phyloP scores from a whole-genome alignment of 2,888 invertebrate species.

The Agrilus mali region DNA sequence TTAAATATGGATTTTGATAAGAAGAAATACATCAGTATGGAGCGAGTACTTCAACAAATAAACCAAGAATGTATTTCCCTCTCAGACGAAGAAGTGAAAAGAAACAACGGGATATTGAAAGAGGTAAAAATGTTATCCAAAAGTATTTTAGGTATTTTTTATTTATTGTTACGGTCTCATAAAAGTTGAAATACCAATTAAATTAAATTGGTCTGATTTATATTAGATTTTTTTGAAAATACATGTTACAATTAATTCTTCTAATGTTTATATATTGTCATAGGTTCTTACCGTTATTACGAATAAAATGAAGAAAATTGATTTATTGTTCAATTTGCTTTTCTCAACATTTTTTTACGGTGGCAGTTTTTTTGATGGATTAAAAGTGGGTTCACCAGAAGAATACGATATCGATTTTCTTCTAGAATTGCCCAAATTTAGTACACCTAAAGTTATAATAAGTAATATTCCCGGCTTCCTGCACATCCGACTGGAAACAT shows the following conservation, averaged over 20 bases:
- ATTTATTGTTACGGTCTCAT: too few relatives aligned
- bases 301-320: constrained; percentile 21
- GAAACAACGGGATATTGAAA: constrained; percentile 30
- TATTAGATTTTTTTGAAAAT: too few relatives aligned
- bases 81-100: constrained; percentile 13
- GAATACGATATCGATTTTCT: constrained; percentile 50
- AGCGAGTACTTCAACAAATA: constrained; percentile 19
- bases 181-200: too few relatives aligned
- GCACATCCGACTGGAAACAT: constrained; percentile 28
- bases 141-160: too few relatives aligned
- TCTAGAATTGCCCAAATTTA: constrained; percentile 38
- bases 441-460: constrained; percentile 25
- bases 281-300: constrained; percentile 22
- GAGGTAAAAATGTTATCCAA: constrained; percentile 23
- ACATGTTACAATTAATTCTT: too few relatives aligned
- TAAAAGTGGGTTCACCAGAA: constrained; percentile 44
- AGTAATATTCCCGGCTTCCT: constrained; percentile 35
- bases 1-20: constrained; percentile 7
- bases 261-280: too few relatives aligned
- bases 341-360: constrained; percentile 33
- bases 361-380: constrained; percentile 49
- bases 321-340: constrained; percentile 24
- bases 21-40: constrained; percentile 21
- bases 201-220: too few relatives aligned
- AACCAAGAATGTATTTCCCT: constrained; percentile 20